These are phyloP conservation scores for Erebia ligea DNA, from an alignment of 2,888 invertebrate genomes.

Conservation along the genomic window DNA sequence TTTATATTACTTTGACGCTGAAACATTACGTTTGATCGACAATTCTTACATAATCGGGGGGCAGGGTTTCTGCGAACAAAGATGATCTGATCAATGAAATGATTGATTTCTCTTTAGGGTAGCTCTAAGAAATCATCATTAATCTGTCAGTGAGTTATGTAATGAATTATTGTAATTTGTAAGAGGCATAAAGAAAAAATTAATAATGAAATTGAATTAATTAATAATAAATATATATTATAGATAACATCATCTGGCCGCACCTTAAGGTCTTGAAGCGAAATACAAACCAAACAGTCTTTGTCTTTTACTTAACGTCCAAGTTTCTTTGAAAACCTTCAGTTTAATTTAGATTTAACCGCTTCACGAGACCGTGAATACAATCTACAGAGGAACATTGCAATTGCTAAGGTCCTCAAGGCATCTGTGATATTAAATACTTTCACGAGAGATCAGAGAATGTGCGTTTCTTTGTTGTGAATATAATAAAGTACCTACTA, in stretches of 20 bases:
- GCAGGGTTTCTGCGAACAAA: no score
- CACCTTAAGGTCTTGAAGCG: neutral
- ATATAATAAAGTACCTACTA: neutral
- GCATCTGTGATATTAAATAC: conserved; percentile 1
- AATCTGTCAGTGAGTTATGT: no score
- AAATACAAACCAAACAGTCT: neutral
- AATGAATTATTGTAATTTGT: no score
- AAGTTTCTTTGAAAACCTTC: conserved; percentile 4
- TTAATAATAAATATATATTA: no score
- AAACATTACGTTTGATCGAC: no score
- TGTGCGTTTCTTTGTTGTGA: neutral
- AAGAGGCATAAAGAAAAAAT: no score
- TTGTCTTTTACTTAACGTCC: neutral
- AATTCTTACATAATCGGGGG: no score
- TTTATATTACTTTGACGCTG: no score
- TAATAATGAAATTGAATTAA: no score
- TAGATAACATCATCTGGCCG: neutral
- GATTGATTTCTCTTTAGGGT: no score
- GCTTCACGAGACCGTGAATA: neutral
- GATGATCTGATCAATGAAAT: no score
- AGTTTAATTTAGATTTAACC: neutral
- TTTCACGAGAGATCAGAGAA: neutral
- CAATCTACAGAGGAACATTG: neutral
- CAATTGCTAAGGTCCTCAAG: neutral
- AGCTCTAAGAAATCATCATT: no score